Evolutionary conservation across 2,888 invertebrate species (phyloP), one percentile per base, ranked within the genome.

Genomic region (Ichneumoninae sp.): DNA sequence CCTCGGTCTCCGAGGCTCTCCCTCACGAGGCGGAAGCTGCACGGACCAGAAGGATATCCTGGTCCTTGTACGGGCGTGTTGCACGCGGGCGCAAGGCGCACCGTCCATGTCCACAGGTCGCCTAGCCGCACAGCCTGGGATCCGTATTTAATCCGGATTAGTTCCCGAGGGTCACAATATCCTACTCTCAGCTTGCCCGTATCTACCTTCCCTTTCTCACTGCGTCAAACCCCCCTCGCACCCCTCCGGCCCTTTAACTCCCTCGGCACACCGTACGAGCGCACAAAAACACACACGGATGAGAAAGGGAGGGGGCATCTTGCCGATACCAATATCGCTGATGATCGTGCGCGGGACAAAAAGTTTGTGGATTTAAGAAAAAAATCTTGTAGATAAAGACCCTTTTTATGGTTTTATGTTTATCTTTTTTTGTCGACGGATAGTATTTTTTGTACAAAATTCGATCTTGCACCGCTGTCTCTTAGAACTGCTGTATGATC

Each of bases 131-230:
- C 90, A 90, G 90, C 89, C 90, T 88, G 91, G 90, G 91, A 92
- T 92, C 92, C 88, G 88, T 89, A 90, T 90, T 91, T 93, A 93
- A 93, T 93, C 93, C 93, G 93, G 93, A 93, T 93, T 93, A 93
- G 91, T 91, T 89, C 87, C 89, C 90, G 91, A 93, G 93, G 93
- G 93, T 93, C 93, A 93, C 91, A 91, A 92, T 93, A 91, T 92
- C 92, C 91, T 90, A 88, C 91, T 90, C 90, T 90, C 89, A 79
- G 89, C 89, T 89, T 88, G 89, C 87, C 86, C 86, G 86, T 84
- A 85, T 86, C 89, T 88, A 87, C 85, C 85, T 79, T 76, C 76
- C 80, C 78, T 70, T 69, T 83, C 82, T 72, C 79, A 80, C 81
- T 75, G 40, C 40, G 40, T 40, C 40, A 10, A 40, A 1, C 10